These are phyloP conservation scores for Sycophila texana DNA, from an alignment of 2,888 invertebrate genomes.

Conservation along the genomic window DNA sequence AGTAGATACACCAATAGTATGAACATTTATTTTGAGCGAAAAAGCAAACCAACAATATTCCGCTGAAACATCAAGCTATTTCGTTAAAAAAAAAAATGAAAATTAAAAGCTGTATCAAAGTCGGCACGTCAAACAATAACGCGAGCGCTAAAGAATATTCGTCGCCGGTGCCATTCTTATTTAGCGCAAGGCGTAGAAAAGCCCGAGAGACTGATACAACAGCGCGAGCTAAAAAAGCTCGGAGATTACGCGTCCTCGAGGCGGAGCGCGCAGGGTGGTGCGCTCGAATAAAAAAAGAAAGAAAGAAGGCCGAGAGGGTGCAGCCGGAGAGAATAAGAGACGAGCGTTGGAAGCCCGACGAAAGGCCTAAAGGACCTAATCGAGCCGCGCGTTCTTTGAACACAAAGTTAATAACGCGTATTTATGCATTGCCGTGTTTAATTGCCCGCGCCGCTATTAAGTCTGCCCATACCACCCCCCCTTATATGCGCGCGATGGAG, in stretches of 20 bases:
- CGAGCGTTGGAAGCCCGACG: slow-evolving; percentile 14
- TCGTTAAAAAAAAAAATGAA: too few species aligned
- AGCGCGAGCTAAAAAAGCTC: slow-evolving; percentile 61
- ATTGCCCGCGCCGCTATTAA: slow-evolving; percentile 58
- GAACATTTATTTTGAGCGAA: too few species aligned
- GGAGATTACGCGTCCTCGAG: slow-evolving; percentile 63
- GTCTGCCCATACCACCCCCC: background rate
- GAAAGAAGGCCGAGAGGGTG: slow-evolving; percentile 31
- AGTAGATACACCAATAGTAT: too few species aligned
- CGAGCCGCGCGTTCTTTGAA: slow-evolving; percentile 66
- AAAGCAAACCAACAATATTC: too few species aligned
- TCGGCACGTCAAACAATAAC: too few species aligned
- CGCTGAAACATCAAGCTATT: too few species aligned
- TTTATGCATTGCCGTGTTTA: slow-evolving; percentile 71
- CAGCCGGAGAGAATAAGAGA: slow-evolving; percentile 21
- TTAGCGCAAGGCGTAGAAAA: slow-evolving; percentile 16
- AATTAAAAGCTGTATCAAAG: too few species aligned
- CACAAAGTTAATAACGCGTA: slow-evolving; percentile 71
- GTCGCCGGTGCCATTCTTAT: background rate
- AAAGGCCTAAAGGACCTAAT: slow-evolving; percentile 66
- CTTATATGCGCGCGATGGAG: too few species aligned
- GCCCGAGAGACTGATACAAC: slow-evolving; percentile 37
- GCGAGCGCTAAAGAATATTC: background rate
- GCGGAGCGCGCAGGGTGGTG: slow-evolving; percentile 37
- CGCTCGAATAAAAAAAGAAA: background rate